These are phyloP conservation scores for Forbesichthys papilliferus DNA, from an alignment of 2,113 vertebrate genomes.

Conservation along the genomic window DNA sequence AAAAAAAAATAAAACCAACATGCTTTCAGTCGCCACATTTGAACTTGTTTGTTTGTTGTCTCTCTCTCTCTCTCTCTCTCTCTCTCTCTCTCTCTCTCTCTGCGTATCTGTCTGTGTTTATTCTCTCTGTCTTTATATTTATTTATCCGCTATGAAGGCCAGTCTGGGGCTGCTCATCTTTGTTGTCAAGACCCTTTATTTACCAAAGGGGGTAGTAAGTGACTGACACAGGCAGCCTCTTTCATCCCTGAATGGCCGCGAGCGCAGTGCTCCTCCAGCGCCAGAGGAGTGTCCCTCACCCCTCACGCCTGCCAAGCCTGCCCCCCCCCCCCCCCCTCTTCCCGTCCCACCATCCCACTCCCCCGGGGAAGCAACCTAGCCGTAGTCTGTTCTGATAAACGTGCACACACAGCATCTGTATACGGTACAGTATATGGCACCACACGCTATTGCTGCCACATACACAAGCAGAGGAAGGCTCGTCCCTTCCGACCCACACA, in stretches of 20 bases:
- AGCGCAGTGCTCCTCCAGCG: constrained; percentile 70
- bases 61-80: constrained; percentile 25
- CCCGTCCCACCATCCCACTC: constrained; percentile 60
- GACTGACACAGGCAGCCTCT: constrained; percentile 80
- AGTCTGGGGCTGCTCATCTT: constrained; percentile 77
- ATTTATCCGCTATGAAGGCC: constrained; percentile 77
- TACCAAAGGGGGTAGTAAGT: constrained; percentile 81
- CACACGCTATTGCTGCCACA: constrained; percentile 26
- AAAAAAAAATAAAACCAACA: constrained; percentile 68
- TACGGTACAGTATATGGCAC: not conserved
- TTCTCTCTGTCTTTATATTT: constrained; percentile 71
- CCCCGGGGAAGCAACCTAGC: constrained; percentile 66
- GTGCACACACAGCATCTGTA: not conserved
- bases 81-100: constrained; percentile 44
- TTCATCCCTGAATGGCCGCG: constrained; percentile 78
- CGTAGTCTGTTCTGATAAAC: constrained; percentile 43
- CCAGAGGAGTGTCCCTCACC: constrained; percentile 54
- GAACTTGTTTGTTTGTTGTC: constrained; percentile 25
- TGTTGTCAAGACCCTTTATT: constrained; percentile 86
- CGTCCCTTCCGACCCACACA: constrained; percentile 42
- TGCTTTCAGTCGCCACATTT: constrained; percentile 69
- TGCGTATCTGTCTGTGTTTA: not conserved
- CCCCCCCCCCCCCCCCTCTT: constrained; percentile 20
- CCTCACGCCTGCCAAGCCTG: not conserved
- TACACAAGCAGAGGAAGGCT: constrained; percentile 25